Evolutionary conservation across 2,797 vertebrate species (phyloP).

Genomic region (Acropternis orthonyx): DNA sequence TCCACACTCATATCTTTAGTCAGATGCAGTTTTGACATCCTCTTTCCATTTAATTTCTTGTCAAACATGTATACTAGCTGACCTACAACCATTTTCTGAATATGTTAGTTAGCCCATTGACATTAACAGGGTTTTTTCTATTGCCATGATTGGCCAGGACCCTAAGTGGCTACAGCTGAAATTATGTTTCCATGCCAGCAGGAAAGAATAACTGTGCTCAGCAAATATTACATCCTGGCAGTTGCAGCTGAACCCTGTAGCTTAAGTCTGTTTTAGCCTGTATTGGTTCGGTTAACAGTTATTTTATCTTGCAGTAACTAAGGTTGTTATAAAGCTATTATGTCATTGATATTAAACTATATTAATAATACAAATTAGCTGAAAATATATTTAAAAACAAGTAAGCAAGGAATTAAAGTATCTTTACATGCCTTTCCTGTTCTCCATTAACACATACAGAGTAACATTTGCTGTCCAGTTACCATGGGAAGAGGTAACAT

Average conservation of each 20-base stretch:
- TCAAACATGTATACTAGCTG: neutral
- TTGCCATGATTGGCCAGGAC: neutral
- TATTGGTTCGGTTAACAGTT: neutral
- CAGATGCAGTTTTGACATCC: neutral
- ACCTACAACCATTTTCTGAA: neutral
- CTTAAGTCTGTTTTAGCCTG: neutral
- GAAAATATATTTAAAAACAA: neutral
- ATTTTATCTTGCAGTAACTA: neutral
- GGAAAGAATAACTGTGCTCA: neutral
- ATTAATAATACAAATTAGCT: neutral
- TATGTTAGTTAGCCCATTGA: neutral
- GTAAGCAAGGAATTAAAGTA: neutral
- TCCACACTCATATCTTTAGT: neutral
- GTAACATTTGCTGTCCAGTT: neutral
- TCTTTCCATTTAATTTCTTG: neutral
- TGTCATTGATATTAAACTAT: neutral
- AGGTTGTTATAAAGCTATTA: neutral
- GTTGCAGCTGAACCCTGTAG: neutral
- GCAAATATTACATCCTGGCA: neutral
- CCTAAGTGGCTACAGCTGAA: neutral
- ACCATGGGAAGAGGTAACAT: neutral
- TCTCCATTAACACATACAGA: neutral
- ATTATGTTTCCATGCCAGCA: slow-evolving; percentile 19
- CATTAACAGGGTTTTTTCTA: neutral
- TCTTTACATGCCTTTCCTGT: neutral